Conservation (phyloP, 2,888 invertebrate genomes). For the Agriopis aurantiaria region DNA sequence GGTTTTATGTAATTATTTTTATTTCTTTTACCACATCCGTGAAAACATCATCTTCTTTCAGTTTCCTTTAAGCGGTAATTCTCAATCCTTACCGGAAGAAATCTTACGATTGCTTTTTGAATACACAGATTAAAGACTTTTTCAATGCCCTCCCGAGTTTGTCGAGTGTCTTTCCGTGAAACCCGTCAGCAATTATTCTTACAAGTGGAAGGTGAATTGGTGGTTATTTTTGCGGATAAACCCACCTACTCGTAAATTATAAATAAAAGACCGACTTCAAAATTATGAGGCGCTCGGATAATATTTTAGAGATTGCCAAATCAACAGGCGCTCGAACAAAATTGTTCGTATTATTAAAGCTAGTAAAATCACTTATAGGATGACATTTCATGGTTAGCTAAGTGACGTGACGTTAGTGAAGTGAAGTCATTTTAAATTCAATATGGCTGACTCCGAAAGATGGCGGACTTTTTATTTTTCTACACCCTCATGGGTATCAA, state of each 20-base stretch:
- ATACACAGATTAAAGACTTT: constrained; percentile 30
- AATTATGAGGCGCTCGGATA: no score
- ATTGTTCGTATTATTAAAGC: no score
- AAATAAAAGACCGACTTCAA: not conserved
- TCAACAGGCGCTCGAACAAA: no score
- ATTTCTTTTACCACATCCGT: constrained; percentile 33
- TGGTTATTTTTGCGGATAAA: constrained; percentile 1
- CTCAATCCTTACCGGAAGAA: constrained; percentile 28
- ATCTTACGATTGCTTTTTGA: constrained; percentile 34
- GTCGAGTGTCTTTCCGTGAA: constrained; percentile 17
- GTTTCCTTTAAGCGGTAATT: constrained; percentile 30
- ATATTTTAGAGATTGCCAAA: no score
- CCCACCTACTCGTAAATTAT: constrained; percentile 3
- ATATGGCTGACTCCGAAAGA: no score
- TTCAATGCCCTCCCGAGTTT: constrained; percentile 23
- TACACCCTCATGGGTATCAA: no score
- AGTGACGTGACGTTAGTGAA: no score
- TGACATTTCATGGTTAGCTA: no score
- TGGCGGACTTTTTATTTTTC: no score
- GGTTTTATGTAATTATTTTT: constrained; percentile 7
- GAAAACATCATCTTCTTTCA: constrained; percentile 21
- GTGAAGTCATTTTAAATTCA: no score
- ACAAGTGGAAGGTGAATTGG: constrained; percentile 19
- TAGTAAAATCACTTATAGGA: no score
- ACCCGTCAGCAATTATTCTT: constrained; percentile 32